Conservation (phyloP, 2,113 vertebrate genomes). For the Bos javanicus region DNA sequence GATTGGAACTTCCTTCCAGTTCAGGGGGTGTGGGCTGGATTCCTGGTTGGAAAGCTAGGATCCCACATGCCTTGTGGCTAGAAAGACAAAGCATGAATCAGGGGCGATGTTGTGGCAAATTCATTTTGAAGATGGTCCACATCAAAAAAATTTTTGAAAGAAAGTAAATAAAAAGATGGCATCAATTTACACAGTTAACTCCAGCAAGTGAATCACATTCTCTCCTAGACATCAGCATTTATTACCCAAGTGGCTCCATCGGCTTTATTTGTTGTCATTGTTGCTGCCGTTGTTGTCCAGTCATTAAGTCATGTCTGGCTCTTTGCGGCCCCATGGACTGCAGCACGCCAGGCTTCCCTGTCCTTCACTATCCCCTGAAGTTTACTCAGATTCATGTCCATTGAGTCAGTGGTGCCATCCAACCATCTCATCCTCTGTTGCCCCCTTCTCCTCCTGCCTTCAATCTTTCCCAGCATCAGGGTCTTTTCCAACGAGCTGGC, state of each 20-base stretch:
- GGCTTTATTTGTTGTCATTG: background rate
- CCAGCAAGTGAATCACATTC: background rate
- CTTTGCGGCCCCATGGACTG: background rate
- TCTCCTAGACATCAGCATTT: background rate
- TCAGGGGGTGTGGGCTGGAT: background rate
- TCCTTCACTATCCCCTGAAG: background rate
- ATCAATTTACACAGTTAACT: background rate
- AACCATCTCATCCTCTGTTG: background rate
- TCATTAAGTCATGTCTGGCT: background rate
- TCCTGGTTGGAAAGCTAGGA: background rate
- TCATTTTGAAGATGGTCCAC: background rate
- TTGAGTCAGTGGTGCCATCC: background rate
- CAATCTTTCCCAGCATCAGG: background rate
- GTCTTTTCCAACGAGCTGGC: background rate
- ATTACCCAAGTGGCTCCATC: background rate
- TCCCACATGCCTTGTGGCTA: background rate
- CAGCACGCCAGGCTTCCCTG: background rate
- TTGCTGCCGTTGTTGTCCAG: background rate
- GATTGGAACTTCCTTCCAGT: background rate
- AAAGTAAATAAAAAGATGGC: background rate
- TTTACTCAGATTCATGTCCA: background rate
- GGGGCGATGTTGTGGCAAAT: background rate
- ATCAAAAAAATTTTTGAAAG: background rate
- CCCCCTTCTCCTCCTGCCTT: background rate
- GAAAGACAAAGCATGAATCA: background rate